Percentiles rank a stretch among this genome's conserved stretches.
These are phyloP conservation scores for Glyptemys insculpta DNA, from an alignment of 2,797 vertebrate genomes.

Conservation along the genomic window DNA sequence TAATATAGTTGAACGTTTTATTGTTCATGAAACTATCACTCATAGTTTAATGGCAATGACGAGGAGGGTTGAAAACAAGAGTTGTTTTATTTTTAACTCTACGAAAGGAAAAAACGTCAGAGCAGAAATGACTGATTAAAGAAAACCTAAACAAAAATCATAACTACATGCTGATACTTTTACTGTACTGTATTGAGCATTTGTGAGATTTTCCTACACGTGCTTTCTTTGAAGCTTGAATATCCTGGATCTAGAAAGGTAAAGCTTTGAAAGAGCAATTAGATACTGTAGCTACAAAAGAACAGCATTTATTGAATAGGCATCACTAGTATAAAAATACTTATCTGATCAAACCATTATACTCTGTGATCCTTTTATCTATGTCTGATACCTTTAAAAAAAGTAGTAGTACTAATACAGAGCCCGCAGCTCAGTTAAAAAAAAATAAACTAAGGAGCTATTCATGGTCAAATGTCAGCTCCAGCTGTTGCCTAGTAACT, in stretches of 20 bases:
- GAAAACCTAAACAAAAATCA: conserved; percentile 54
- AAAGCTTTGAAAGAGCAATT: conserved; percentile 27
- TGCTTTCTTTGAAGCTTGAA: neutral
- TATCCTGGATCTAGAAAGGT: conserved; percentile 34
- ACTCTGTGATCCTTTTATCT: neutral
- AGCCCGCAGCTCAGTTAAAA: conserved; percentile 19
- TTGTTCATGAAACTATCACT: conserved; percentile 38
- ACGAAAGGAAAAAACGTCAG: conserved; percentile 35
- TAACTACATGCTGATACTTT: neutral
- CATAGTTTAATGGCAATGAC: conserved; percentile 33
- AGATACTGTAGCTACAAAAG: conserved; percentile 22
- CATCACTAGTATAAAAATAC: conserved; percentile 3
- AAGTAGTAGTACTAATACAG: conserved; percentile 41
- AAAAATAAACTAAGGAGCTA: conserved; percentile 40
- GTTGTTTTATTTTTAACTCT: neutral
- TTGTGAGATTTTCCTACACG: conserved; percentile 10
- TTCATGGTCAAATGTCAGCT: conserved; percentile 43
- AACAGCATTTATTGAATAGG: conserved; percentile 30
- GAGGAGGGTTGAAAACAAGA: conserved; percentile 26
- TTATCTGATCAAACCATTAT: conserved; percentile 31
- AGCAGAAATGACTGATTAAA: conserved; percentile 43
- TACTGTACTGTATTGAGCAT: neutral
- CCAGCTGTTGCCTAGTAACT: conserved; percentile 72
- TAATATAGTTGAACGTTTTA: neutral
- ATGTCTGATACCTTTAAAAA: neutral